Conservation (phyloP, 1,140 invertebrate genomes). For the Drosophila serrata region DNA sequence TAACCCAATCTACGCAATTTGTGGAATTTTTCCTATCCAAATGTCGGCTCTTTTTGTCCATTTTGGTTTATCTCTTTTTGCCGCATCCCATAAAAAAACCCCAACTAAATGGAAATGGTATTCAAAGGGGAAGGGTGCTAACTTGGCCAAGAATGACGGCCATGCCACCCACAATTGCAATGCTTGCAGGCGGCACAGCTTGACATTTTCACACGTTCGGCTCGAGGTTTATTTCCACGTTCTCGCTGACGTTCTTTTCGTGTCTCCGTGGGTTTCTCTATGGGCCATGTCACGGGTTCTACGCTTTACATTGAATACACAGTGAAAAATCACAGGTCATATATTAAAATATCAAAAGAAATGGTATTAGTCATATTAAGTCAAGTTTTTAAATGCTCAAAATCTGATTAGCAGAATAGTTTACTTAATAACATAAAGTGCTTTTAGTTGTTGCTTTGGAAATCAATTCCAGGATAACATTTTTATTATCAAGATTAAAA, state of each 20-base stretch:
- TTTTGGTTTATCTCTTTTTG: conserved; percentile 6
- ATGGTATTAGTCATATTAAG: no score
- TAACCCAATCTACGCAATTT: conserved; percentile 48
- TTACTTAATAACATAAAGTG: neutral
- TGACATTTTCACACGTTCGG: conserved; percentile 66
- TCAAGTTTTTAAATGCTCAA: no score
- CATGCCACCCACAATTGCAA: conserved; percentile 59
- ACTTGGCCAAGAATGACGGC: conserved; percentile 2
- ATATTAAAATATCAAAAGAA: no score
- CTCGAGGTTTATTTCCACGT: conserved; percentile 32
- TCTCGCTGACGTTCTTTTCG: conserved; percentile 34
- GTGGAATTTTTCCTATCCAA: conserved; percentile 17
- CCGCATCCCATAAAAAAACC: conserved; percentile 9
- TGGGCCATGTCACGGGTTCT: conserved; percentile 30
- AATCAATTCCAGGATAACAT: neutral
- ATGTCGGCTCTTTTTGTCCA: conserved; percentile 38
- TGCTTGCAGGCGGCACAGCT: conserved; percentile 69
- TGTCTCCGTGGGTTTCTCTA: conserved; percentile 18
- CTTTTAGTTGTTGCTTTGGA: neutral
- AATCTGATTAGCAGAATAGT: no score
- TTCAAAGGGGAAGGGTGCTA: neutral
- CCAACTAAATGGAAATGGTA: no score
- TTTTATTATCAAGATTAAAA: neutral
- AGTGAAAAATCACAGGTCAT: neutral
- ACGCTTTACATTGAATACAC: conserved; percentile 14